Evolutionary conservation across 1,140 invertebrate species (phyloP), one percentile per base, ranked within the genome.

Genomic region (Drosophila insularis): DNA sequence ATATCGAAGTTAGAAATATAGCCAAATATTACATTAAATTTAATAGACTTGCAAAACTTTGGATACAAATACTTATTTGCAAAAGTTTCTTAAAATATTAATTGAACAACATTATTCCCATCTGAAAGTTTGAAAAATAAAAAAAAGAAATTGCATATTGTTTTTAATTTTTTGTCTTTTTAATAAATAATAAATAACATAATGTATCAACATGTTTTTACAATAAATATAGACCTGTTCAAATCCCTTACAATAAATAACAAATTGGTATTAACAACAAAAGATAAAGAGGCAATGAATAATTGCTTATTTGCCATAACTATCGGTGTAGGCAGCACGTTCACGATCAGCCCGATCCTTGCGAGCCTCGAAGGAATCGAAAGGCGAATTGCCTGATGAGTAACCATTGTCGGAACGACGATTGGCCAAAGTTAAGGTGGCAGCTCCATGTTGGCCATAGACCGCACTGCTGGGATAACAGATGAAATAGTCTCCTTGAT

Each of bases 401-500:
- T 19, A 0, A 0, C 19, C 3, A 23, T 53, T n/a, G 21, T 27
- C 46, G 37, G 79, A 73, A 3, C 82, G 76, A 54, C 82, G 82
- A 60, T 87, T 58, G 43, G 43, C 17, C 2, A 13, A 11, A 13
- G 35, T 13, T 4, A 13, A 13, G 2, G 17, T 6, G 3, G 32
- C 65, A 5, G 32, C 13, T 10, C 43, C 58, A 13, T 69, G 40
- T 17, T 81, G 75, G 14, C 69, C 69, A 23, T 79, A 87, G 6
- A 86, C 84, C 0, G 46, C 79, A 53, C 84, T 87, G 69, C 78
- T 86, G n/a, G 82, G 82, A 63, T 86, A 86, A 27, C 82, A 86
- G 43, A 86, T 87, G 35, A 68, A 86, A 31, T 79, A 82, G 61
- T 86, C 82, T 10, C 72, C 59, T 7, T 58, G 64, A 43, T 77